Evolutionary conservation across 30 jellyfish, hydroid and myxozoan genomes (phyloP), one percentile per base, ranked within the genome.

Genomic region (Mastigias papua): DNA sequence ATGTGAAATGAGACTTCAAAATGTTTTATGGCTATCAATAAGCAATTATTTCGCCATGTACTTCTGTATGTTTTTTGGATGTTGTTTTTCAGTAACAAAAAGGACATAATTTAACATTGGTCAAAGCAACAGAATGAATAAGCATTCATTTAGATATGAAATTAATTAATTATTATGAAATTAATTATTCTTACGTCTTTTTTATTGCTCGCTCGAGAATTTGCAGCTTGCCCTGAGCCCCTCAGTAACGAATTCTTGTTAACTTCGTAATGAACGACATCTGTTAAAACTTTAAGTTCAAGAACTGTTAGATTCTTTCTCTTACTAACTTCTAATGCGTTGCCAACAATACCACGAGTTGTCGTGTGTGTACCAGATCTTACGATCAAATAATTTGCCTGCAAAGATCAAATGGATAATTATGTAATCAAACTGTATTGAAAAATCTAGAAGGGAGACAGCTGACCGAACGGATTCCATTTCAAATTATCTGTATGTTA

Each of bases 241-340:
- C 30, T 49, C 4, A 75, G 54, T 22, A 46, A 26, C 22, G 73
- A 48, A 37, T 30, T 75, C 32, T 57, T 22, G 22, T n/a, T 75
- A 11, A 75, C 73, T 15, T 75, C 72, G 31, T 75, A 75, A 26
- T 75, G 86, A 75, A 75, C 61, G 1, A 75, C 86, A 57, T 75
- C 86, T 0, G 86, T 75, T n/a, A 75, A 30, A 28, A 75, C 69
- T 75, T 75, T 75, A 28, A 75, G 73, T 22, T 75, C 51, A 22
- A 42, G 20, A 8, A 20, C 26, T 49, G 86, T 75, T n/a, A 75
- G 61, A 26, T 75, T 75, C 32, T 75, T 51, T 19, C 49, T 63
- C 33, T 75, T 75, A 32, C 86, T 75, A 16, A 75, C 50, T 37
- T 22, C 73, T 48, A 75, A 28, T 20, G 86, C 86, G 17, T 28